phyloP scores from a whole-genome alignment of 2,113 vertebrate genomes.

The Nibea coibor region DNA sequence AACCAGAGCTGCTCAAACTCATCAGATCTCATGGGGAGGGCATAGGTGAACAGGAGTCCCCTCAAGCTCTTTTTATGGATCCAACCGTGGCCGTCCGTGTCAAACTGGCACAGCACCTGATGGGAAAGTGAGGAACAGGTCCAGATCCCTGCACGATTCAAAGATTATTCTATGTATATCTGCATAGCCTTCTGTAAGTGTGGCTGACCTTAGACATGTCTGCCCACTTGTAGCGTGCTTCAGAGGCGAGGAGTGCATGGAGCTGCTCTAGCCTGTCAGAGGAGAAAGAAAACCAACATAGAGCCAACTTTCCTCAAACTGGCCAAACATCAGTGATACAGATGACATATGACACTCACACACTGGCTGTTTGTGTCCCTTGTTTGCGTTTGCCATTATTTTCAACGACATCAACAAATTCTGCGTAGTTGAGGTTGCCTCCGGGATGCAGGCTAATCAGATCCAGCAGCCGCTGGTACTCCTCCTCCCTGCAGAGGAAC shows the following conservation, averaged over 20 bases:
- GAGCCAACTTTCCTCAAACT: not conserved
- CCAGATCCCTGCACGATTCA: not conserved
- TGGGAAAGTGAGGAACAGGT: not conserved
- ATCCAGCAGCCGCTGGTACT: conserved; percentile 74
- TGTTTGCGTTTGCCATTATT: conserved; percentile 49
- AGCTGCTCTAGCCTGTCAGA: conserved; percentile 82
- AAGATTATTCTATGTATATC: not conserved
- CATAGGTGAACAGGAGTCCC: conserved; percentile 77
- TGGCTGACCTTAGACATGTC: conserved; percentile 86
- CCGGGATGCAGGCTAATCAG: conserved; percentile 75
- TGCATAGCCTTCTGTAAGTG: not conserved
- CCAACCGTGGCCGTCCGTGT: conserved; percentile 72
- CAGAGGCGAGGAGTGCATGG: conserved; percentile 85
- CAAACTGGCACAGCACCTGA: conserved; percentile 79
- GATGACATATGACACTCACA: conserved; percentile 39
- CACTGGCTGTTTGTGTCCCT: not conserved
- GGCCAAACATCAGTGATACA: not conserved
- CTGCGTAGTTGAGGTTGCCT: conserved; percentile 70
- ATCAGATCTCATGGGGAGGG: conserved; percentile 78
- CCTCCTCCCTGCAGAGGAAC: conserved; percentile 66
- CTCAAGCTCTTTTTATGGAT: conserved; percentile 79
- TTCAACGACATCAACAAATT: conserved; percentile 75
- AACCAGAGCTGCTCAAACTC: conserved; percentile 86
- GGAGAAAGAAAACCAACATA: not conserved
- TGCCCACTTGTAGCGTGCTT: conserved; percentile 86